Evolutionary conservation across 2,888 invertebrate species (phyloP).

Genomic region (Trypoxylon attenuatum): DNA sequence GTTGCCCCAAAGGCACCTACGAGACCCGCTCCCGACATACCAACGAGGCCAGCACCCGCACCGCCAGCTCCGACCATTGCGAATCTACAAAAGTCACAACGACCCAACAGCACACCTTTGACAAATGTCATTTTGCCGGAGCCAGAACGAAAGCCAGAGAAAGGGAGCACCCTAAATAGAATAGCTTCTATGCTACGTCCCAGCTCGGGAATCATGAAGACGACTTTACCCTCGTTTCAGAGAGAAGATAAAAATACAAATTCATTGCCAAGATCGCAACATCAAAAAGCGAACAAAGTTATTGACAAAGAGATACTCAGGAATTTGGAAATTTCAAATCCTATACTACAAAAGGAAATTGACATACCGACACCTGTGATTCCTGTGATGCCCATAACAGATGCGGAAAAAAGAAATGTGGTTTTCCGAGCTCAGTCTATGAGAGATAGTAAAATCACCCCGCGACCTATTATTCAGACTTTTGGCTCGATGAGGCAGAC

Average conservation of each 20-base stretch:
- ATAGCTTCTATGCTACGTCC: constrained; percentile 82
- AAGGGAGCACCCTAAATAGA: constrained; percentile 79
- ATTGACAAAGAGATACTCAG: constrained; percentile 84
- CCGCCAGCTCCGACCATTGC: constrained; percentile 48
- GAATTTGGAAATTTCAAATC: constrained; percentile 88
- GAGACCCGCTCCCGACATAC: constrained; percentile 79
- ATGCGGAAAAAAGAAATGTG: constrained; percentile 78
- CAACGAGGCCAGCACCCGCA: constrained; percentile 79
- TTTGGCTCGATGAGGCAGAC: constrained; percentile 90
- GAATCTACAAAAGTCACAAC: constrained; percentile 63
- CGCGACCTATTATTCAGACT: constrained; percentile 81
- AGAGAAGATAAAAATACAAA: constrained; percentile 77
- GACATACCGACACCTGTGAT: constrained; percentile 79
- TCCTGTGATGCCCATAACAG: constrained; percentile 72
- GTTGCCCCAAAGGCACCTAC: constrained; percentile 77
- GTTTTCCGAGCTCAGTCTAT: constrained; percentile 89
- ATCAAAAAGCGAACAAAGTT: constrained; percentile 80
- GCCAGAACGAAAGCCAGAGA: constrained; percentile 73
- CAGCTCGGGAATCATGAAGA: constrained; percentile 75
- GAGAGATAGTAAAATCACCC: constrained; percentile 77
- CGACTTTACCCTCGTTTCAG: constrained; percentile 76
- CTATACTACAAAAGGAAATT: constrained; percentile 84
- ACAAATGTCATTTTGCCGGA: constrained; percentile 54
- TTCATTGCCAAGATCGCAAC: constrained; percentile 78
- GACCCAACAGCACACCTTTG: constrained; percentile 63